These are phyloP conservation scores for Scaptodrosophila lebanonensis DNA, from an alignment of 1,140 invertebrate genomes.

Conservation along the genomic window DNA sequence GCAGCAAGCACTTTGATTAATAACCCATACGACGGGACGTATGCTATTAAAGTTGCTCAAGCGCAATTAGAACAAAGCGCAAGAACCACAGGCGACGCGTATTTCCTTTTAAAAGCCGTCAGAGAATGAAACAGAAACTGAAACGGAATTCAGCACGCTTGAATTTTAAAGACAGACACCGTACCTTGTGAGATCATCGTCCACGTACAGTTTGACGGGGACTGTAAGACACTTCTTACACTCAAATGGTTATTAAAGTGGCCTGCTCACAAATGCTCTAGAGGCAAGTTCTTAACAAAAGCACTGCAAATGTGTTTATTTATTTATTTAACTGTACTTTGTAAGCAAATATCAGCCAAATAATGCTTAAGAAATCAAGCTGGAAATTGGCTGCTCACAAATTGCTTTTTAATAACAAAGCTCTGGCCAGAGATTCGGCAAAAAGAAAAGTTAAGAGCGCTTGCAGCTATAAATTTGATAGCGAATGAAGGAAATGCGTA, in stretches of 20 bases:
- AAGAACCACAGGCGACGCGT: constrained; percentile 22
- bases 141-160: constrained; percentile 62
- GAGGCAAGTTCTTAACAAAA: too few relatives aligned
- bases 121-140: constrained; percentile 9
- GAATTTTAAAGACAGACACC: constrained; percentile 20
- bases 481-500: constrained; percentile 4
- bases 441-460: constrained; percentile 17
- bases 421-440: neutral
- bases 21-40: constrained; percentile 41
- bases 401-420: constrained; percentile 46
- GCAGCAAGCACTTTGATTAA: constrained; percentile 53
- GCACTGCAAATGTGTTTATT: too few relatives aligned
- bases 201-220: too few relatives aligned
- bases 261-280: too few relatives aligned
- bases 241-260: too few relatives aligned
- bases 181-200: constrained; percentile 48
- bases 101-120: constrained; percentile 48
- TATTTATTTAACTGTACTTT: too few relatives aligned
- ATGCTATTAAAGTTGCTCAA: constrained; percentile 67
- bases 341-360: constrained; percentile 2
- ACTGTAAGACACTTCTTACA: too few relatives aligned
- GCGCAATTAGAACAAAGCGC: constrained; percentile 70
- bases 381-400: constrained; percentile 19
- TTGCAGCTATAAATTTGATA: constrained; percentile 31
- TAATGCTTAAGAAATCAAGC: neutral